Conservation (phyloP, 2,888 invertebrate species). For the Phalera bucephala region DNA sequence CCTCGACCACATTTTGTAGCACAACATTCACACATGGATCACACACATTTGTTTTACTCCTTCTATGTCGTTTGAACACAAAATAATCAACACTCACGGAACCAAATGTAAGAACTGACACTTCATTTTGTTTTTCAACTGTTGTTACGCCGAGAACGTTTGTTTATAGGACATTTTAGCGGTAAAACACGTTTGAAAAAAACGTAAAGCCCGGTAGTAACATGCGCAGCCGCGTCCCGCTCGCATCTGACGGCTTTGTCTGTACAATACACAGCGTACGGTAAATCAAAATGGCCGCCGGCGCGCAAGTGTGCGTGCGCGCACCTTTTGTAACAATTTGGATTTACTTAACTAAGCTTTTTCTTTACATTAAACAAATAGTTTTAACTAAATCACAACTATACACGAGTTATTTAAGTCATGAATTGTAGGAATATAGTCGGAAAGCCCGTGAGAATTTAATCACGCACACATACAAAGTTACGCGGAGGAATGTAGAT, state of each 20-base stretch:
- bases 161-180: conserved; percentile 76
- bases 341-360: conserved; percentile 38
- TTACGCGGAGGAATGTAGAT: conserved; percentile 81
- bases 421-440: conserved; percentile 36
- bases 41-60: conserved; percentile 82
- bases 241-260: conserved; percentile 83
- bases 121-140: conserved; percentile 81
- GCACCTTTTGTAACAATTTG: conserved; percentile 52
- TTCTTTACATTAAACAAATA: conserved; percentile 14
- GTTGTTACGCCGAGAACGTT: conserved; percentile 69
- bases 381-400: conserved; percentile 24
- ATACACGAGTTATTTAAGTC: conserved; percentile 49
- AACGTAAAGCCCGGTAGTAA: conserved; percentile 68
- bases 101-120: conserved; percentile 79
- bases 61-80: conserved; percentile 72
- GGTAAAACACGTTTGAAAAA: conserved; percentile 75
- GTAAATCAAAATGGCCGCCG: conserved; percentile 82
- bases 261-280: conserved; percentile 79
- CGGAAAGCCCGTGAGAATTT: conserved; percentile 66
- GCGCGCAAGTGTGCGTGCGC: conserved; percentile 67
- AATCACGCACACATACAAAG: conserved; percentile 66
- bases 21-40: conserved; percentile 83
- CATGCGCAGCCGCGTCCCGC: conserved; percentile 82
- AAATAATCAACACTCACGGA: conserved; percentile 78
- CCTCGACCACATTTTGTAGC: conserved; percentile 87